Evolutionary conservation across 2,797 vertebrate genomes (phyloP), one percentile per base, ranked within the genome.

Genomic region (Thunnus albacares): DNA sequence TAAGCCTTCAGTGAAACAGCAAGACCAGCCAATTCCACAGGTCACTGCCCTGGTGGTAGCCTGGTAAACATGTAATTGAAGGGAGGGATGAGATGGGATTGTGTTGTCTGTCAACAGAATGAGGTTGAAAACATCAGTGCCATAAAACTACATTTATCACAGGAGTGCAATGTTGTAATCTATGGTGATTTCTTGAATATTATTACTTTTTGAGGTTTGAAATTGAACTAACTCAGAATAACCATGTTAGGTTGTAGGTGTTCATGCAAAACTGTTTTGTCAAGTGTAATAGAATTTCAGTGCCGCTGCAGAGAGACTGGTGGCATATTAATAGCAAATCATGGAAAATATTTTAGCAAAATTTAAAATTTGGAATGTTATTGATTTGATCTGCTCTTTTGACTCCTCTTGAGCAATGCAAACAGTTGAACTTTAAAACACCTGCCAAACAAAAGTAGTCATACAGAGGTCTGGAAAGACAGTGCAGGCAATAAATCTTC

Each of bases 401-500:
- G 77, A 60, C 62, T 73, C 45, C 55, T 49, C 38, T 65, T 57
- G 56, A 71, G 22, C 22, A 53, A 84, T 80, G 73, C 47, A 71
- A 60, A 90, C 84, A 71, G 68, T 63, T 82, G 81, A 81, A 76
- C 64, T 77, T 75, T 26, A 79, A 70, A 89, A 82, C 77, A 84
- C 76, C 87, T 82, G 84, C 85, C 86, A 92, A 84, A 87, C 81
- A 71, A 84, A 81, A 72, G 79, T 67, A 67, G 64, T 69, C 83
- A 89, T 77, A 79, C 79, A 65, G 61, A 59, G 71, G 73, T 80
- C 73, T 78, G 81, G 84, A 75, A 69, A 51, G 85, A 67, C 56
- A 62, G 87, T 57, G 10, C 20, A 71, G 69, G 78, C 78, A 81
- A 94, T 93, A 94, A 87, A 94, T 95, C 90, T 91, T 94, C 82